Evolutionary conservation across 1,140 invertebrate species (phyloP), one percentile per base, ranked within the genome.

Genomic region (Heliothis subflexa): DNA sequence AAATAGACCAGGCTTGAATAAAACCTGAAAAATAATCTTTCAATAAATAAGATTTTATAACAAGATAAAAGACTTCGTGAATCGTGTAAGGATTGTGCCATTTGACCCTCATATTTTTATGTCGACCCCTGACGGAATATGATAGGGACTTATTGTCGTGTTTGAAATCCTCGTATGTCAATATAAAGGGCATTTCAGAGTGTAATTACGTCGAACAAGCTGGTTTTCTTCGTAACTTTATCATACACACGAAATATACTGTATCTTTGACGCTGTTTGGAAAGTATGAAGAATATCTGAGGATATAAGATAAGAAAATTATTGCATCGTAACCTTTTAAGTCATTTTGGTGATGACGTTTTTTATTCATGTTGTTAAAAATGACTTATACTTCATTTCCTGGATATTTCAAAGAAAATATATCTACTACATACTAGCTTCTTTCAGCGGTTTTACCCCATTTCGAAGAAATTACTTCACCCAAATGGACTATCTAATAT

Each of bases 71-170:
- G n/a, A 40, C 50, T 16, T 4, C 5, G 9, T 7, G 13, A 40
- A 71, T 40, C 28, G 50, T 40, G 28, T 55, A 14, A 54, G 21
- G 28, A 71, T 71, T 54, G 14, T 14, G 9, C 18, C 68, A n/a
- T 71, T 71, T 54, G 68, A 71, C 68, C 68, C 68, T 71, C 28
- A 71, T 70, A 52, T 55, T 54, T 71, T 71, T 40, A 16, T 13
- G 52, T 40, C 68, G 55, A 52, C 28, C 68, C 14, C 28, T 28
- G 16, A 55, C 49, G 25, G 28, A 71, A 71, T 40, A 71, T 71
- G 68, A 71, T 71, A 55, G n/a, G 40, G 50, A 71, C 50, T 54
- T 54, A 71, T 49, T 54, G 52, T 47, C 68, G 13, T 71, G 45
- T 71, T 55, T 55, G 28, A 55, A 71, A 55, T 71, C 50, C 45